phyloP scores from a whole-genome alignment of 2,888 invertebrate genomes.

The Osmoderma eremita region DNA sequence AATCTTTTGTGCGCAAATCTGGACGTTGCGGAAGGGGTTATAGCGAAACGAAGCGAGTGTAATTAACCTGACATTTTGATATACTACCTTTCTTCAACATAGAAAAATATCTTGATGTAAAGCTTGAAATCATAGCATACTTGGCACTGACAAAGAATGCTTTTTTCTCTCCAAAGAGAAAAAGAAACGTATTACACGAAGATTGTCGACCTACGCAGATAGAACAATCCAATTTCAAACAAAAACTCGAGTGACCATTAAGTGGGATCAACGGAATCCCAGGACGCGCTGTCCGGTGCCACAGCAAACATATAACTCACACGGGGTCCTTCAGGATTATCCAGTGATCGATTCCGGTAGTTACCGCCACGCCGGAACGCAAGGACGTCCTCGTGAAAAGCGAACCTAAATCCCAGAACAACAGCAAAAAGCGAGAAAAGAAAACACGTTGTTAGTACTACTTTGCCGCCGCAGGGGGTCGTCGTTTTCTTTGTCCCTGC shows the following conservation, averaged over 20 bases:
- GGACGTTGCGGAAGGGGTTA: too few species aligned
- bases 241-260: constrained; percentile 63
- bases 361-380: constrained; percentile 40
- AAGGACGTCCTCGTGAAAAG: constrained; percentile 39
- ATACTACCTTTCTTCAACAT: too few species aligned
- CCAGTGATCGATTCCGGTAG: constrained; percentile 59
- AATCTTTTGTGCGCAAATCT: too few species aligned
- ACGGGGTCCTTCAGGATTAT: constrained; percentile 57
- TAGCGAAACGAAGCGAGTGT: too few species aligned
- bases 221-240: constrained; percentile 43
- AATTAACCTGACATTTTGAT: too few species aligned
- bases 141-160: constrained; percentile 43
- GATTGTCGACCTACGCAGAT: constrained; percentile 26
- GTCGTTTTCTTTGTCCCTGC: too few species aligned
- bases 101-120: too few species aligned
- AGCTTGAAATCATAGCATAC: too few species aligned
- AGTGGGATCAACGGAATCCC: constrained; percentile 61
- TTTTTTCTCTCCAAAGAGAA: constrained; percentile 36
- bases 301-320: constrained; percentile 61
- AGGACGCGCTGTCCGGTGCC: constrained; percentile 55
- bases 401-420: constrained; percentile 2
- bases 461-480: too few species aligned
- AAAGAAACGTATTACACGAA: constrained; percentile 32
- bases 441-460: too few species aligned
- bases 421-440: too few species aligned